Conservation (phyloP, 1,140 invertebrate genomes). For the Megathymus violae region DNA sequence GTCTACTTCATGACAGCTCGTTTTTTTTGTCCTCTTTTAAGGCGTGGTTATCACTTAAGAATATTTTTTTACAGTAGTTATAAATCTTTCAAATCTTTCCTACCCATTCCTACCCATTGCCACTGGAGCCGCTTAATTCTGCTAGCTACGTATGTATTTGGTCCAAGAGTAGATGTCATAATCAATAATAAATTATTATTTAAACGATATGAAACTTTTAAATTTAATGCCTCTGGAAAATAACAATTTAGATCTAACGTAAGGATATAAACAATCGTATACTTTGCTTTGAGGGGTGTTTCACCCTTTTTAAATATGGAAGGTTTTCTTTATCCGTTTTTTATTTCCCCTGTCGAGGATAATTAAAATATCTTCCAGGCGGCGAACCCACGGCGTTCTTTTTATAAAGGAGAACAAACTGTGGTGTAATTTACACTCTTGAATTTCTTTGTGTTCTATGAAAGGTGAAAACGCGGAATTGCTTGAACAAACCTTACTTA, state of each 20-base stretch:
- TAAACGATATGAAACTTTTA: not conserved
- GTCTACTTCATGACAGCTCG: no score
- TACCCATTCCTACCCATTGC: no score
- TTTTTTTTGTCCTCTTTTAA: no score
- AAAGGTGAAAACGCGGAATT: conserved; percentile 7
- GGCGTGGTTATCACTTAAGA: no score
- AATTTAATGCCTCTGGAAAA: not conserved
- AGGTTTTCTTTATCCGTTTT: conserved; percentile 16
- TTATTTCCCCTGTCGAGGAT: conserved; percentile 14
- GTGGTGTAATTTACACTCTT: conserved; percentile 10
- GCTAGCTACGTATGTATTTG: no score
- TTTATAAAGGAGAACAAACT: conserved; percentile 13
- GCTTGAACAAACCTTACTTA: not conserved
- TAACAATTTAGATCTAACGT: not conserved
- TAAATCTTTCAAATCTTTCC: no score
- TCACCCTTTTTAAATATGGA: not conserved
- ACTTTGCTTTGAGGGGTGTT: not conserved
- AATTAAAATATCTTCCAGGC: conserved; percentile 22
- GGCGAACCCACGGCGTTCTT: conserved; percentile 8
- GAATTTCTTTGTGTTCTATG: conserved; percentile 14
- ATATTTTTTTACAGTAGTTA: no score
- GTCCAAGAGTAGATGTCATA: not conserved
- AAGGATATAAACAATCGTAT: not conserved
- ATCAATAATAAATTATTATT: not conserved
- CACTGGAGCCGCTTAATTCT: no score